Evolutionary conservation across 2,113 vertebrate species (phyloP).

Genomic region (Phycodurus eques): DNA sequence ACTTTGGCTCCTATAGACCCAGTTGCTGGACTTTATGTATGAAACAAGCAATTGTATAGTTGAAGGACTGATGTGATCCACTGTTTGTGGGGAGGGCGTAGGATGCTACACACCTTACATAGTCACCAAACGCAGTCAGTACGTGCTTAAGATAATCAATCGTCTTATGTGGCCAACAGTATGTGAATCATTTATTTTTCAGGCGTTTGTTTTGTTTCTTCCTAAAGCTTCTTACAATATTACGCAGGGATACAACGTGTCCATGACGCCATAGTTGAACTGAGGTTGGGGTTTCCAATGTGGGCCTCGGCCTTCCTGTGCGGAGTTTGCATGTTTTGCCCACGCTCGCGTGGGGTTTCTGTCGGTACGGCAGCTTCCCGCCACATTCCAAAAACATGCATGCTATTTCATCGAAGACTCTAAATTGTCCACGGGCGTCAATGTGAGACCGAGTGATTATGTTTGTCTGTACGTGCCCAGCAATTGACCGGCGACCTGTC

Average conservation of each 20-base stretch:
- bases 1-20: constrained; percentile 3
- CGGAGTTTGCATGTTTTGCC: not conserved
- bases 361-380: too few species aligned
- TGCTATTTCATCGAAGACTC: too few species aligned
- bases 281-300: too few species aligned
- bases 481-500: not conserved
- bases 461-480: too few species aligned
- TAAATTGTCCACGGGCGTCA: too few species aligned
- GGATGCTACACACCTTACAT: constrained; percentile 1
- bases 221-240: not conserved
- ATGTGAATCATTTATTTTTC: not conserved
- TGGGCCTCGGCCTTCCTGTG: too few species aligned
- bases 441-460: too few species aligned
- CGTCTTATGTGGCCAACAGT: constrained; percentile 4
- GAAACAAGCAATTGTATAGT: not conserved
- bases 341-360: too few species aligned
- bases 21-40: constrained; percentile 7
- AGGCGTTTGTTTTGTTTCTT: not conserved
- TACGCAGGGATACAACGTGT: not conserved
- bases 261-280: not conserved
- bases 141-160: constrained; percentile 16
- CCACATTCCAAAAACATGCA: too few species aligned
- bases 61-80: constrained; percentile 16
- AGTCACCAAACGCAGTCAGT: constrained; percentile 12
- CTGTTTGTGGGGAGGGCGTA: not conserved